Evolutionary conservation across 2,113 vertebrate species (phyloP).

Genomic region (Salvelinus fontinalis): DNA sequence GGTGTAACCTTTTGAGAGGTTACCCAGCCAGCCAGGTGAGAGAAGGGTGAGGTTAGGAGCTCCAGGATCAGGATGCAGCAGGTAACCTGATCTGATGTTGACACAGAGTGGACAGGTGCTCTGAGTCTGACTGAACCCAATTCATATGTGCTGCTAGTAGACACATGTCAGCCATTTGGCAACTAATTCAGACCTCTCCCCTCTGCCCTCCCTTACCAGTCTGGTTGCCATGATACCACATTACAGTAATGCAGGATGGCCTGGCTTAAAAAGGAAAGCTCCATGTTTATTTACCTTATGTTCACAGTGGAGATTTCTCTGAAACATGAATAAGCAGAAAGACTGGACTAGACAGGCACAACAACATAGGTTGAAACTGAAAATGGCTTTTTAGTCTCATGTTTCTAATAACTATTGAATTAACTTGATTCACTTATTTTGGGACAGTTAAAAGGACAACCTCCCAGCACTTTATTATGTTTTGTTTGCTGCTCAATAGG

Average conservation of each 20-base stretch:
- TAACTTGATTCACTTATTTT: too few relatives aligned
- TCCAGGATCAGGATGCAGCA: constrained; percentile 20
- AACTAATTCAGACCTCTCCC: constrained; percentile 61
- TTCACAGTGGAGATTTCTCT: constrained; percentile 43
- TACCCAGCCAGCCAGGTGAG: constrained; percentile 44
- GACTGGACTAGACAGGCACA: not conserved
- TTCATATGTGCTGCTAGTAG: constrained; percentile 66
- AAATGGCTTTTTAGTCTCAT: too few relatives aligned
- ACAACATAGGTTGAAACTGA: too few relatives aligned
- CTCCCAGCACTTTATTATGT: not conserved
- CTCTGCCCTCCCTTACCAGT: constrained; percentile 50
- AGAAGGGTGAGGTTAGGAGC: constrained; percentile 27
- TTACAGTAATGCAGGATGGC: constrained; percentile 62
- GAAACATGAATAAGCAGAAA: not conserved
- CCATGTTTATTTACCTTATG: constrained; percentile 56
- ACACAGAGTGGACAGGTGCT: constrained; percentile 77
- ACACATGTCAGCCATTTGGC: constrained; percentile 67
- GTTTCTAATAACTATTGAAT: not conserved
- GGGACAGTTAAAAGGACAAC: not conserved
- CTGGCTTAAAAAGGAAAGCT: constrained; percentile 57
- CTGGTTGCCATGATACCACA: constrained; percentile 69
- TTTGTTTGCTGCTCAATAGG: not conserved
- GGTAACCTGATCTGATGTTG: constrained; percentile 77
- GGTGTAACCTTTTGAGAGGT: constrained; percentile 37
- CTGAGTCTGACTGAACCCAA: constrained; percentile 60